phyloP scores from a whole-genome alignment of 2,797 vertebrate species.

The Scomberomorus guttatus region DNA sequence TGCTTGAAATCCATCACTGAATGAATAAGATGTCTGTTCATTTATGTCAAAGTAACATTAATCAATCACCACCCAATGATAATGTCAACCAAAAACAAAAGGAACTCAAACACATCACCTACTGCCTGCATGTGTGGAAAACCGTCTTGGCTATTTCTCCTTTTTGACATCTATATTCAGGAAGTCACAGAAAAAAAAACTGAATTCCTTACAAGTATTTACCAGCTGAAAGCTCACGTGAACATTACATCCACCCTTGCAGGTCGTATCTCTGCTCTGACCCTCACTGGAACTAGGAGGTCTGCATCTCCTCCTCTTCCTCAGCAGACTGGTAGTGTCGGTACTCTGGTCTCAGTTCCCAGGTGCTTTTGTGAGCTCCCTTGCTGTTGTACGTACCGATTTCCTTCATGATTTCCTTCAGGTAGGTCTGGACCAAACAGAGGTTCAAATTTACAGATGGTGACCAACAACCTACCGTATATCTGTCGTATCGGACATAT shows the following conservation, averaged over 20 bases:
- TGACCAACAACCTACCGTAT: background rate
- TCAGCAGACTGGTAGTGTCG: conserved; percentile 91
- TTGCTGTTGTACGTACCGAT: conserved; percentile 95
- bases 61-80: background rate
- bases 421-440: conserved; percentile 86
- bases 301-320: conserved; percentile 83
- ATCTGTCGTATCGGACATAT: background rate
- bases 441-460: background rate
- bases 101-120: conserved; percentile 5
- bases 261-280: background rate
- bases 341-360: conserved; percentile 97
- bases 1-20: background rate
- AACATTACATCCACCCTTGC: no score
- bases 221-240: no score
- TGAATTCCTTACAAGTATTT: no score
- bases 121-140: background rate
- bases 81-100: background rate
- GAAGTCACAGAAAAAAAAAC: background rate
- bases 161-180: background rate
- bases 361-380: conserved; percentile 96
- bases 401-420: conserved; percentile 96
- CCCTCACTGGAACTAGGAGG: conserved; percentile 71
- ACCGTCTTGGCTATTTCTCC: background rate
- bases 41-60: no score
- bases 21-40: background rate